These are phyloP conservation scores for Coregonus suidteri DNA, from an alignment of 2,797 vertebrate species.

Conservation along the genomic window DNA sequence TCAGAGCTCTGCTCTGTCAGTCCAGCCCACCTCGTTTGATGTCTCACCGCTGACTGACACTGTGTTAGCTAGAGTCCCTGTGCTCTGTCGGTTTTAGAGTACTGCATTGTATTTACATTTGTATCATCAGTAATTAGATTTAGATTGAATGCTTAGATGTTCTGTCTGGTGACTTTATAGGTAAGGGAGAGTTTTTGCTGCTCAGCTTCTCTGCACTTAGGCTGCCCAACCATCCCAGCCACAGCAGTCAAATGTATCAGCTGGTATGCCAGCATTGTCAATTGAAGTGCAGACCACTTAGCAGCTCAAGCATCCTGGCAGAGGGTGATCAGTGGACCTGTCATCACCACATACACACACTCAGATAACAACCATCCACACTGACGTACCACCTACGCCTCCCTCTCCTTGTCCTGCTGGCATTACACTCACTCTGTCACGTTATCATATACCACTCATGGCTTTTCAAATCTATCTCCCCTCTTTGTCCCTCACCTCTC, in stretches of 20 bases:
- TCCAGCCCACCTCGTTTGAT: conserved; percentile 4
- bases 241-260: conserved; percentile 29
- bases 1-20: background rate
- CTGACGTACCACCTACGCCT: background rate
- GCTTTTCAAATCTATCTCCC: conserved; percentile 24
- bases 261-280: conserved; percentile 21
- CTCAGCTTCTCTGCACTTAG: background rate
- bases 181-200: background rate
- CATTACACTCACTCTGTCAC: background rate
- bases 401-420: conserved; percentile 20
- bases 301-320: conserved; percentile 34
- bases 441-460: conserved; percentile 31
- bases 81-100: too few relatives aligned
- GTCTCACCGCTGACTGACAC: background rate
- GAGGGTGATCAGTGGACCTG: conserved; percentile 52
- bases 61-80: background rate
- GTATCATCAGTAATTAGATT: background rate
- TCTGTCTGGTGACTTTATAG: background rate
- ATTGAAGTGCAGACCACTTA: conserved; percentile 46
- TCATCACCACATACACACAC: conserved; percentile 51
- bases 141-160: background rate
- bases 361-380: background rate
- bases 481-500: background rate
- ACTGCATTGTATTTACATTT: background rate
- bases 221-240: background rate